Evolutionary conservation across 2,113 vertebrate genomes (phyloP).

Genomic region (Hydropotes inermis): DNA sequence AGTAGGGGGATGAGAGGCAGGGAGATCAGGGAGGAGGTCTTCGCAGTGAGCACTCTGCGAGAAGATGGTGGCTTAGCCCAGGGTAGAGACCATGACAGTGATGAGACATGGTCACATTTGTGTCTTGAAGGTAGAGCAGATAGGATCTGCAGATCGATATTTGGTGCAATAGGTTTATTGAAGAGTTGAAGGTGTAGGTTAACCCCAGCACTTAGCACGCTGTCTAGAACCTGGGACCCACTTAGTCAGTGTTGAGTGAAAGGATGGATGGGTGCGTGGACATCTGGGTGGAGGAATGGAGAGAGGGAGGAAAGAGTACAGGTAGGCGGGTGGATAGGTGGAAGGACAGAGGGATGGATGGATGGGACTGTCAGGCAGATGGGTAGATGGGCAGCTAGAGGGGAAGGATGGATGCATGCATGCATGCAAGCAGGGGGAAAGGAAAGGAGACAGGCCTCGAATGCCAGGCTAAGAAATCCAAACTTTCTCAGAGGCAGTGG

Average conservation of each 20-base stretch:
- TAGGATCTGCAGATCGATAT: neutral
- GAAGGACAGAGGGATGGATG: too few species aligned
- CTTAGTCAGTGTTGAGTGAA: neutral
- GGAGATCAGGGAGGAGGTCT: neutral
- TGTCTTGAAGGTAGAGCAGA: neutral
- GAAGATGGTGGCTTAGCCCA: too few species aligned
- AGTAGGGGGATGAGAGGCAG: neutral
- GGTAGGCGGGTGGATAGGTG: neutral
- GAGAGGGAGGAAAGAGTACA: rapidly evolving
- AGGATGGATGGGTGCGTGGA: neutral
- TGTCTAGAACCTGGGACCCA: neutral
- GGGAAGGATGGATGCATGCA: neutral
- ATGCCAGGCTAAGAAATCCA: too few species aligned
- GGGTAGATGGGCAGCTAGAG: neutral
- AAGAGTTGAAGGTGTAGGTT: neutral
- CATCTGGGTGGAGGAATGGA: rapidly evolving
- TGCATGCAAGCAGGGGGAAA: neutral
- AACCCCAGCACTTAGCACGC: neutral
- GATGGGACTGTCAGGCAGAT: neutral
- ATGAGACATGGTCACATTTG: rapidly evolving
- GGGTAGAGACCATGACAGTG: neutral
- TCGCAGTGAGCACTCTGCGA: rapidly evolving
- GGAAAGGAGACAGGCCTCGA: neutral
- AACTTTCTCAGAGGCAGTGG: neutral
- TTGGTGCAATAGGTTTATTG: neutral